phyloP scores from a whole-genome alignment of 2,797 vertebrate species.

The Fringilla coelebs region DNA sequence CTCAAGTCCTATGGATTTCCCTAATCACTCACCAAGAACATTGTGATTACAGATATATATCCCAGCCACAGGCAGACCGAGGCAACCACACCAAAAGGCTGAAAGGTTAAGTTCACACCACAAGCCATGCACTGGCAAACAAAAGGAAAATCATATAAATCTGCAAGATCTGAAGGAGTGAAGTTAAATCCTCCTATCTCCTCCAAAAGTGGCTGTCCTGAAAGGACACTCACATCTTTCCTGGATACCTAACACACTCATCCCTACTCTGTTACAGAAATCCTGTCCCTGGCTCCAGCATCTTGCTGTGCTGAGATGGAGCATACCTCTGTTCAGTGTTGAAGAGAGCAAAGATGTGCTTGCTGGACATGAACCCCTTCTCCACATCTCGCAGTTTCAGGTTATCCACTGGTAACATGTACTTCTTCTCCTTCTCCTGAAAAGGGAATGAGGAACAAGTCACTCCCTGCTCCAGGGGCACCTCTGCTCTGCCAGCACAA shows the following conservation, averaged over 20 bases:
- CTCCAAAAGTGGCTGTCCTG: neutral
- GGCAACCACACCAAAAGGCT: neutral
- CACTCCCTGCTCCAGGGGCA: neutral
- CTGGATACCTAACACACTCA: neutral
- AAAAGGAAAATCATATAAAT: neutral
- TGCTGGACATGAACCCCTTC: constrained; percentile 99
- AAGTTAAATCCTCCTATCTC: neutral
- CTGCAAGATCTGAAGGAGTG: neutral
- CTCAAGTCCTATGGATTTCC: neutral
- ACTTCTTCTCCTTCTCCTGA: constrained; percentile 99
- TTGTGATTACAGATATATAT: neutral
- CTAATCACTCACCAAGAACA: neutral
- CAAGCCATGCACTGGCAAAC: neutral
- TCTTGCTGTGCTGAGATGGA: neutral
- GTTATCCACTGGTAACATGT: constrained; percentile 98
- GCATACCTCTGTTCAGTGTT: constrained; percentile 96
- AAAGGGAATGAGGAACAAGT: neutral
- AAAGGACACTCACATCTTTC: neutral
- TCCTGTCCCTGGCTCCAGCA: neutral
- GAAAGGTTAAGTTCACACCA: neutral
- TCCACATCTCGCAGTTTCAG: constrained; percentile 94
- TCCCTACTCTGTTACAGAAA: neutral
- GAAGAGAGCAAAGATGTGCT: constrained; percentile 97
- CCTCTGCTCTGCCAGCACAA: neutral
- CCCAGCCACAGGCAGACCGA: neutral